Conservation (phyloP, 2,888 invertebrate species). For the Drosophila bunnanda region DNA sequence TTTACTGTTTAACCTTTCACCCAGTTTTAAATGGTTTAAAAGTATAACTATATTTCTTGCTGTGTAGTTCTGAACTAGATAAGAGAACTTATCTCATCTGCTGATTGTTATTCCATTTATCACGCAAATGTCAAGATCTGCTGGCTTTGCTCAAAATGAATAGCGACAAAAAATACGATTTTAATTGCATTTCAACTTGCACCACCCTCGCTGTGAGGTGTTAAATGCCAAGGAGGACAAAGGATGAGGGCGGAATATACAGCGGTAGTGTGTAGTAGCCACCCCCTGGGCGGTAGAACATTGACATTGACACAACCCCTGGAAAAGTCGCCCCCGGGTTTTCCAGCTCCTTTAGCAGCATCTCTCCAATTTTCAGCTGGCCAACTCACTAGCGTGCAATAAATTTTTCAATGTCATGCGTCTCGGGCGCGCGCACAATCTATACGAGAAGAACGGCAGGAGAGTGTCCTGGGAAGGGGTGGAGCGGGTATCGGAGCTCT, state of each 20-base stretch:
- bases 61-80: constrained; percentile 17
- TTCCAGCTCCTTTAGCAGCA: constrained; percentile 43
- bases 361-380: constrained; percentile 18
- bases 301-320: constrained; percentile 78
- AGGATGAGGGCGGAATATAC: neutral
- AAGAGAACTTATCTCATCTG: constrained; percentile 57
- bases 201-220: constrained; percentile 59
- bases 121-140: constrained; percentile 71
- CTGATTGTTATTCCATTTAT: constrained; percentile 66
- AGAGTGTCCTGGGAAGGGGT: constrained; percentile 21
- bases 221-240: constrained; percentile 44
- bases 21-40: too few species aligned
- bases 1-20: too few species aligned
- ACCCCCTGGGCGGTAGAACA: constrained; percentile 34
- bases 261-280: neutral
- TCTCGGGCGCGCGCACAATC: constrained; percentile 69
- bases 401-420: constrained; percentile 84
- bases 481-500: constrained; percentile 17
- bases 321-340: constrained; percentile 65
- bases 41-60: neutral
- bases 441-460: constrained; percentile 60
- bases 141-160: constrained; percentile 69
- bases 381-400: constrained; percentile 81
- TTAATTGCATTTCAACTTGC: constrained; percentile 74
- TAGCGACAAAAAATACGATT: constrained; percentile 51